These are phyloP conservation scores for Dasypus novemcinctus DNA, from an alignment of 2,113 vertebrate genomes.

Conservation along the genomic window DNA sequence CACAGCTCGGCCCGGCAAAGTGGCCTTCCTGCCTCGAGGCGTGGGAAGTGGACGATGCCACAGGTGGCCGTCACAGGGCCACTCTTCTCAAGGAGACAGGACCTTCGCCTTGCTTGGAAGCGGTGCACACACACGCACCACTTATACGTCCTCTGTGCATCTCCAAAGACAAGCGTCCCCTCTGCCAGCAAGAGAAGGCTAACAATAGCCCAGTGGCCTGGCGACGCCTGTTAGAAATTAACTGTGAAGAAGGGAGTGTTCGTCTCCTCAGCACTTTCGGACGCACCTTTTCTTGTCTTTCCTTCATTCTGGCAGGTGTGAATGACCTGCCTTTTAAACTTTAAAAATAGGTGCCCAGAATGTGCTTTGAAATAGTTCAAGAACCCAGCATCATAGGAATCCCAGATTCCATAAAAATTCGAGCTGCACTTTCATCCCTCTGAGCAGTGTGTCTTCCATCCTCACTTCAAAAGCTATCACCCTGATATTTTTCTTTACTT, in stretches of 20 bases:
- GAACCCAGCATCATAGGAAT: conserved; percentile 34
- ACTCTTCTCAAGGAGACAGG: background rate
- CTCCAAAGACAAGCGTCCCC: background rate
- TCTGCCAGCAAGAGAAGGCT: background rate
- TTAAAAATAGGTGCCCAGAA: conserved; percentile 48
- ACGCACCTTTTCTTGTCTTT: background rate
- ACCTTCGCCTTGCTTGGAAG: background rate
- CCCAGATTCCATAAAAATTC: background rate
- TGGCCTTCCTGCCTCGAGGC: background rate
- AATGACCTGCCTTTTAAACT: conserved; percentile 51
- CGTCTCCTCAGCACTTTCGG: background rate
- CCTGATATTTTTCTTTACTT: background rate
- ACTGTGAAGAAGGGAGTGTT: background rate
- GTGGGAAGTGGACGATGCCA: background rate
- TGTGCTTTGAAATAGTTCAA: conserved; percentile 54
- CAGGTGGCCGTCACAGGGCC: background rate
- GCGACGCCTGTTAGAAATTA: background rate
- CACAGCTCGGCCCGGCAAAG: background rate
- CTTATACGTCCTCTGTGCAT: too few relatives aligned
- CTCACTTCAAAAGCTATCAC: background rate
- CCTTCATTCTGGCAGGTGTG: background rate
- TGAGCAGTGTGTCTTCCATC: background rate
- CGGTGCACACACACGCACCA: background rate
- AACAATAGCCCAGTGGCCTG: background rate
- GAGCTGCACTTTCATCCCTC: background rate